Percentiles rank a stretch among this genome's conserved stretches.
Conservation (phyloP, 2,113 vertebrate genomes). For the Gymnarchus niloticus region DNA sequence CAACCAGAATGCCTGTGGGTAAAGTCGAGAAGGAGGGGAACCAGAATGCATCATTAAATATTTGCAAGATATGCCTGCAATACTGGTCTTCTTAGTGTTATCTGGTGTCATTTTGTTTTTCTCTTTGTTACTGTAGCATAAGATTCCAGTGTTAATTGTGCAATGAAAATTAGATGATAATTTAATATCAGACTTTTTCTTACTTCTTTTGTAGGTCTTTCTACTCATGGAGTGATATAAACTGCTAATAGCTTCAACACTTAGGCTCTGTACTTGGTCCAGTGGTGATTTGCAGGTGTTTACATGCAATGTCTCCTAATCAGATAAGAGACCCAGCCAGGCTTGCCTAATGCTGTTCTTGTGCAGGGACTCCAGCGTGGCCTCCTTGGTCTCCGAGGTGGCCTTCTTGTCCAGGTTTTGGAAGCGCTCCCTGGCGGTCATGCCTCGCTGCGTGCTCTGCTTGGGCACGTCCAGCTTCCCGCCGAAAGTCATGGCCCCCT, state of each 20-base stretch:
- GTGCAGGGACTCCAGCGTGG: slow-evolving; percentile 76
- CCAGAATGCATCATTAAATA: not conserved
- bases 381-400: slow-evolving; percentile 63
- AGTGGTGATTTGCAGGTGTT: too few species aligned
- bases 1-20: too few species aligned
- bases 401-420: slow-evolving; percentile 96
- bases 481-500: slow-evolving; percentile 67
- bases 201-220: not conserved
- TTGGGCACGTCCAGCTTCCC: slow-evolving; percentile 90
- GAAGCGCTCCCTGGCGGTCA: slow-evolving; percentile 91
- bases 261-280: too few species aligned
- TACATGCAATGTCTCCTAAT: too few species aligned
- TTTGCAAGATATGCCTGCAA: not conserved
- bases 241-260: not conserved
- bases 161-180: not conserved
- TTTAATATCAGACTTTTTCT: not conserved
- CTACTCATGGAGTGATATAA: not conserved
- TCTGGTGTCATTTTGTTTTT: too few species aligned
- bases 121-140: too few species aligned
- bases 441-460: slow-evolving; percentile 82
- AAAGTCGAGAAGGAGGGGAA: too few species aligned
- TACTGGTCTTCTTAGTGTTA: not conserved
- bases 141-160: not conserved
- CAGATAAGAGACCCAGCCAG: too few species aligned
- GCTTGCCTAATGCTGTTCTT: slow-evolving; percentile 96